Evolutionary conservation across 1,140 invertebrate genomes (phyloP).

Genomic region (Sinonovacula constricta): DNA sequence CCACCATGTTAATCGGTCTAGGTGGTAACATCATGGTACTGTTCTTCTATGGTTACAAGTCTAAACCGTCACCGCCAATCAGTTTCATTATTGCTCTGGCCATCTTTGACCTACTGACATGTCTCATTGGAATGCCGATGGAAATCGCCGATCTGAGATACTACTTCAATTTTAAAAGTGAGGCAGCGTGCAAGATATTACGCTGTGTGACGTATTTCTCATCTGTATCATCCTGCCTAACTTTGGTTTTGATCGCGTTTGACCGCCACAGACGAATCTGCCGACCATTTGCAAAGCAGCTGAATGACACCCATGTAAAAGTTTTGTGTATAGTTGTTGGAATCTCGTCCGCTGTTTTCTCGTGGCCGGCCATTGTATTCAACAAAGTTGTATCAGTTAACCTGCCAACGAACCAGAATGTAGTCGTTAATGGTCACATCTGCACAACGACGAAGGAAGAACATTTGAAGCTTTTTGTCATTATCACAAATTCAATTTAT

Average conservation of each 20-base stretch:
- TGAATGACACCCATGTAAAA: constrained; percentile 43
- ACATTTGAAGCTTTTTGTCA: background rate
- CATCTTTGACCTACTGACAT: constrained; percentile 52
- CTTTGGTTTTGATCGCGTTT: constrained; percentile 55
- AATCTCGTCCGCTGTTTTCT: background rate
- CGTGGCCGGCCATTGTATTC: constrained; percentile 19
- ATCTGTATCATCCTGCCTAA: constrained; percentile 52
- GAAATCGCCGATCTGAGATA: constrained; percentile 62
- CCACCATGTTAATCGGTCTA: constrained; percentile 47
- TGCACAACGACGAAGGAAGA: constrained; percentile 28
- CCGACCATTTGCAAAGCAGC: constrained; percentile 54
- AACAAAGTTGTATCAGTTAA: constrained; percentile 32
- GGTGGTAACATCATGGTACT: constrained; percentile 47
- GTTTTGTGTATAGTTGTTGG: background rate
- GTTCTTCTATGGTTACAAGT: constrained; percentile 45
- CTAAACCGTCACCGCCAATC: constrained; percentile 38
- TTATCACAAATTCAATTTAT: constrained; percentile 23
- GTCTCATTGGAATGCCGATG: constrained; percentile 56
- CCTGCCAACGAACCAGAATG: background rate
- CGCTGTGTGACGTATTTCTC: constrained; percentile 52
- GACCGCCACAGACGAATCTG: constrained; percentile 60
- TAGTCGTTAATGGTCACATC: constrained; percentile 4
- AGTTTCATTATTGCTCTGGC: constrained; percentile 58
- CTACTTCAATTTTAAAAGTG: constrained; percentile 57
- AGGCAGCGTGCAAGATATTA: constrained; percentile 55